Evolutionary conservation across 1,140 invertebrate genomes (phyloP), one percentile per base, ranked within the genome.

Genomic region (Amyelois transitella): DNA sequence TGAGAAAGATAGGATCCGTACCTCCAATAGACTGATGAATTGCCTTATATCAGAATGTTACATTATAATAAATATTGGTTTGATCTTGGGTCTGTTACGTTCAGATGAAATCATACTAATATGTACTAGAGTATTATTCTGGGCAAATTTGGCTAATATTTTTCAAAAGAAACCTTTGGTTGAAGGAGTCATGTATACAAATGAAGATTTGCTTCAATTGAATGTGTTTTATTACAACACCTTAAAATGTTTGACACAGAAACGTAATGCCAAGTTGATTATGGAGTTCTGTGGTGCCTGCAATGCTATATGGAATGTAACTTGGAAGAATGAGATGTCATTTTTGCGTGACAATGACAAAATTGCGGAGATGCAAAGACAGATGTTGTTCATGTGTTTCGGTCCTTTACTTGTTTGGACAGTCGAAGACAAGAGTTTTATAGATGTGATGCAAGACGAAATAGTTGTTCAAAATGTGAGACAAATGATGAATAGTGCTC

Each of bases 401-500:
- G 64, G 93, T 7, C 94, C 94, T 0, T 72, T 91, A 18, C 63
- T 92, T 1, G 77, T 82, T n/a, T 91, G 88, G 64, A 80, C 88
- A 51, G 90, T 66, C 65, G 77, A 74, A 60, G 86, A 78, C 2
- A 44, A 55, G 50, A 48, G 21, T 1, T 21, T 18, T 21, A 21
- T 19, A 48, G 59, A 56, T 20, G 18, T n/a, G 1, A 47, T 68
- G 17, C 63, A 66, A 12, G 74, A 64, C 65, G 89, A 75, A 89
- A 91, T 56, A 69, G 32, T 38, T 38, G 32, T 38, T 1, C n/a
- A 38, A 6, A 38, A 38, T 38, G 72, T 93, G 24, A 86, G 89
- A 14, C 93, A 92, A 69, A 63, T 94, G 6, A 89, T 93, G 38
- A 89, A 91, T 19, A 86, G 91, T 17, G 90, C 91, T 4, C 92